Percentiles rank a stretch among this genome's conserved stretches.
Conservation (phyloP, 2,113 vertebrate species). For the Oryctolagus cuniculus region DNA sequence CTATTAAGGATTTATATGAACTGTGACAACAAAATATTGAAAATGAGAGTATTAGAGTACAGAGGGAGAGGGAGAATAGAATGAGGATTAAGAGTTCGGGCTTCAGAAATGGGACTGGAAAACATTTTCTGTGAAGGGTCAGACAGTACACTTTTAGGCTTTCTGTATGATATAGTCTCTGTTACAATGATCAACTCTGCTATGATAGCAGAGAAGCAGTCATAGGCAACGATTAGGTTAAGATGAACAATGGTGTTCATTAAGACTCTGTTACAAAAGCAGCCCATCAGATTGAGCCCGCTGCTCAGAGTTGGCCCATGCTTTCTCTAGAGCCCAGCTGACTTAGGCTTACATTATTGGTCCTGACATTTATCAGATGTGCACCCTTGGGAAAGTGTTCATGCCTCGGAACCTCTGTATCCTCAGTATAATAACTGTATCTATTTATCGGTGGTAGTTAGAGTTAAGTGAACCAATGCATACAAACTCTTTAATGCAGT, state of each 20-base stretch:
- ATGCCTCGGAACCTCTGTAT: neutral
- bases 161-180: neutral
- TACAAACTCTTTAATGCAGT: neutral
- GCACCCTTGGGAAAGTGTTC: neutral
- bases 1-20: neutral
- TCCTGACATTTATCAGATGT: neutral
- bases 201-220: neutral
- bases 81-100: neutral
- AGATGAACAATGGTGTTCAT: neutral
- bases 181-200: neutral
- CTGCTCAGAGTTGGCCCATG: neutral
- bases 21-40: neutral
- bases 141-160: neutral
- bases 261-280: neutral
- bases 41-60: neutral
- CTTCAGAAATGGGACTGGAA: neutral
- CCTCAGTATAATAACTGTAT: neutral
- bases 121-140: neutral
- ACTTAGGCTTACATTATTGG: neutral
- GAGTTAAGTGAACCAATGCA: neutral
- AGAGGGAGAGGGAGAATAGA: no score
- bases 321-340: neutral
- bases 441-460: neutral
- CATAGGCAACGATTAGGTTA: neutral
- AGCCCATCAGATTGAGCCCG: neutral